Evolutionary conservation across 2,888 invertebrate genomes (phyloP).

Genomic region (Xylota sylvarum): DNA sequence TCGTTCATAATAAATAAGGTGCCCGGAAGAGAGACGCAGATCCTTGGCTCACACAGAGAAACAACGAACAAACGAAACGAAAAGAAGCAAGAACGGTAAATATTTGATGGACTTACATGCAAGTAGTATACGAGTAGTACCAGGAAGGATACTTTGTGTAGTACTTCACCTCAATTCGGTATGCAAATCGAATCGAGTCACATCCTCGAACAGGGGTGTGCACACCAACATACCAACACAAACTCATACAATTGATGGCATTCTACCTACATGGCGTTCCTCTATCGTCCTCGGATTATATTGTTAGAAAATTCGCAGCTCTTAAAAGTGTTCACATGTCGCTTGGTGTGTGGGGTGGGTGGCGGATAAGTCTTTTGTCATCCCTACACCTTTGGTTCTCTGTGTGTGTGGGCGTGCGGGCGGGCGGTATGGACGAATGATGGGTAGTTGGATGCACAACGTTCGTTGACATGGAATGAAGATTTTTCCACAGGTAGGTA

Average conservation of each 20-base stretch:
- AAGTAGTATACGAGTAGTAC: slow-evolving; percentile 46
- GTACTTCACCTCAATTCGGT: slow-evolving; percentile 75
- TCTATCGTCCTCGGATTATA: slow-evolving; percentile 66
- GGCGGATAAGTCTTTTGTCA: slow-evolving; percentile 57
- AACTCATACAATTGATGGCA: slow-evolving; percentile 65
- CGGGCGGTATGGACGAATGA: too few species aligned
- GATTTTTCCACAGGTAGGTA: slow-evolving; percentile 66
- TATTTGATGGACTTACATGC: slow-evolving; percentile 75
- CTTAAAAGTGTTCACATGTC: slow-evolving; percentile 77
- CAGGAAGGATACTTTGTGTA: slow-evolving; percentile 72
- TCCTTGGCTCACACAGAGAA: slow-evolving; percentile 3
- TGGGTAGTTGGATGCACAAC: slow-evolving; percentile 24
- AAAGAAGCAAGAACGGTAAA: slow-evolving; percentile 53
- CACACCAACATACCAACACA: slow-evolving; percentile 10
- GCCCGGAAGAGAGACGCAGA: slow-evolving; percentile 1
- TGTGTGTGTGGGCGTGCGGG: neutral
- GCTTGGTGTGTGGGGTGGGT: slow-evolving; percentile 17
- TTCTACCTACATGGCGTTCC: slow-evolving; percentile 27
- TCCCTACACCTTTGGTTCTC: slow-evolving; percentile 32
- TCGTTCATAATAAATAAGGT: slow-evolving; percentile 74
- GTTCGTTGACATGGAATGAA: slow-evolving; percentile 66
- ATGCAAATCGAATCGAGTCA: slow-evolving; percentile 77
- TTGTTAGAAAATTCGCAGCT: slow-evolving; percentile 76
- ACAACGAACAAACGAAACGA: slow-evolving; percentile 19
- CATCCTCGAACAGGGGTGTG: slow-evolving; percentile 49